Conservation (phyloP, 2,113 vertebrate genomes). For the Narcine bancroftii region DNA sequence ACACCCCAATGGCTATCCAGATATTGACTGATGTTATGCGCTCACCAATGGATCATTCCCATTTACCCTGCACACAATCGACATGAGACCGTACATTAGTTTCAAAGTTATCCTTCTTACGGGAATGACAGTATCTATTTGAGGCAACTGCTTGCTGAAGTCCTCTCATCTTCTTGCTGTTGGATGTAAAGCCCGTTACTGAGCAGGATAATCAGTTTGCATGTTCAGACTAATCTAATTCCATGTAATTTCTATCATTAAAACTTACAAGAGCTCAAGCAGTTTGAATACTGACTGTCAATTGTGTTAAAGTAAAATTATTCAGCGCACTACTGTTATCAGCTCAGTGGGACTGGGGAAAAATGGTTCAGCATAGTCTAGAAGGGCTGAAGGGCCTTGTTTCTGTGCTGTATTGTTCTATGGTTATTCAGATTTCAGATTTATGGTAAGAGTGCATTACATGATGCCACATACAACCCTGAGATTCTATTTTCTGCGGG, state of each 20-base stretch:
- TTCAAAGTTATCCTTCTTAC: slow-evolving; percentile 34
- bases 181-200: not conserved
- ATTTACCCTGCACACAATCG: not conserved
- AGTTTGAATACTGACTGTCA: not conserved
- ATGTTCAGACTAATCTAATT: not conserved
- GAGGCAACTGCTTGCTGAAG: slow-evolving; percentile 13
- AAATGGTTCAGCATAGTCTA: too few relatives aligned
- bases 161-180: not conserved
- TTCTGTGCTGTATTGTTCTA: too few relatives aligned
- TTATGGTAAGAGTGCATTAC: too few relatives aligned
- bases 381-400: too few relatives aligned
- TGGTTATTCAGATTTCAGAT: too few relatives aligned
- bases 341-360: too few relatives aligned
- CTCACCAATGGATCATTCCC: not conserved
- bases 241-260: not conserved
- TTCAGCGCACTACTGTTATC: too few relatives aligned
- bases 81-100: slow-evolving; percentile 4
- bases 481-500: too few relatives aligned
- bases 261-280: not conserved
- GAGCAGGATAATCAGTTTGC: not conserved
- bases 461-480: too few relatives aligned
- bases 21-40: not conserved
- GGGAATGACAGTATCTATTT: slow-evolving; percentile 22
- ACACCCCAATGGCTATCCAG: not conserved
- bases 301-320: not conserved